Evolutionary conservation across 2,113 vertebrate species (phyloP), one percentile per base, ranked within the genome.

Genomic region (Aix galericulata): DNA sequence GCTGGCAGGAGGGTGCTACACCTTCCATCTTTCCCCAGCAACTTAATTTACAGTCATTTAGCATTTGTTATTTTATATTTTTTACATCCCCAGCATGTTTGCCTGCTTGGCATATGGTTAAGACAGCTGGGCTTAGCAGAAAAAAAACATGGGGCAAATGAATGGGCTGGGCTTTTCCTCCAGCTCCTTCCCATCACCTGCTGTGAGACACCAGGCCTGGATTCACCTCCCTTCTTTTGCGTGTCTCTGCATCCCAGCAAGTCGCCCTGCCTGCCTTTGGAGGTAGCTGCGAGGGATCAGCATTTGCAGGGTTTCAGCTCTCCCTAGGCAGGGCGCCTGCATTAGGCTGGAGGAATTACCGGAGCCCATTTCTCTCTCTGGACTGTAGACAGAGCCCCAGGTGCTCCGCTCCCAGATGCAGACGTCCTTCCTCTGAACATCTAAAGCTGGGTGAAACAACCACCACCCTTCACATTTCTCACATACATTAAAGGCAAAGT

Each of bases 311-410:
- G 2, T 4, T 7, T 2, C 17, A 0, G 73, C 59, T 27, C 63
- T 36, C 9, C 1, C 21, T 2, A 1, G 18, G 52, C 21, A 0
- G 8, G 87, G 79, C 3, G 26, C 75, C 76, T 40, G 75, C 69
- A 5, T 55, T 18, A 31, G 46, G 21, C 75, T 55, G 71, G 32
- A 15, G 0, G 75, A 22, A 46, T 60, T 48, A 50, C 23, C 29
- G 1, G 59, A n/a, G 46, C 90, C 80, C 74, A 11, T 8, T 26
- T 25, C 31, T 20, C 9, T 59, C 23, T 1, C 0, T 1, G 81
- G 92, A 38, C 76, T 23, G 16, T 17, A 91, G 95, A 68, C 82
- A 75, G 89, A 82, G 92, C 92, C 91, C 86, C 80, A 20, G 91
- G 94, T 91, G 94, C 91, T 91, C 66, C 1, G 4, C 71, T 36